Percentiles rank a stretch among this genome's conserved stretches.
Conservation (phyloP, 1,140 invertebrate genomes). For the Papilio glaucus region DNA sequence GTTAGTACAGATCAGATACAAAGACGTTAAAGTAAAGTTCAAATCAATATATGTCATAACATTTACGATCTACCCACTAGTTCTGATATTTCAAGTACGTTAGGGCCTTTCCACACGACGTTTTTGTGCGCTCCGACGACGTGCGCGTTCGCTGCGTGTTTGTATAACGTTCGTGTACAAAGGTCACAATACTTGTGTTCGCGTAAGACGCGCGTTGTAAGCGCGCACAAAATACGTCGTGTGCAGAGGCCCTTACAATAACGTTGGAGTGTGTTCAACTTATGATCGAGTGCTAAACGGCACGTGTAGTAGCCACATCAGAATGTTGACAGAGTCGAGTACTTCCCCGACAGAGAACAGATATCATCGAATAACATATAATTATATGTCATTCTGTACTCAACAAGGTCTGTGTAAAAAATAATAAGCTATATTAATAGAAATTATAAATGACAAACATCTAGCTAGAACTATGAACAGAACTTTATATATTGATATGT, state of each 20-base stretch:
- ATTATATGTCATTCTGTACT: not conserved
- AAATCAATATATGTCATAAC: too few species aligned
- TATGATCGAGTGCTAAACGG: not conserved
- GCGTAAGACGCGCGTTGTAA: too few species aligned
- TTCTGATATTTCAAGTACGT: too few species aligned
- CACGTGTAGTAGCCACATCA: not conserved
- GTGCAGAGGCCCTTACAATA: too few species aligned
- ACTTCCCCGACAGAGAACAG: constrained; percentile 29
- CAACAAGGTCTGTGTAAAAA: constrained; percentile 1
- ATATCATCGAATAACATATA: not conserved
- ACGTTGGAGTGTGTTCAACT: not conserved
- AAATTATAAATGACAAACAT: not conserved
- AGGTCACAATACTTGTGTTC: too few species aligned
- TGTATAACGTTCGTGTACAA: not conserved
- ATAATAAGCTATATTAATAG: not conserved
- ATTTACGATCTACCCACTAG: too few species aligned
- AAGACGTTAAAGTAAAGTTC: too few species aligned
- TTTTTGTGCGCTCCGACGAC: too few species aligned
- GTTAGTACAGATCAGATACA: too few species aligned
- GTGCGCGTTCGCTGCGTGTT: not conserved
- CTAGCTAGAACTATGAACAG: not conserved
- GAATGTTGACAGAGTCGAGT: constrained; percentile 2
- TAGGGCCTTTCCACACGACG: too few species aligned
- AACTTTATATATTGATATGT: too few species aligned
- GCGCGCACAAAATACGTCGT: too few species aligned